These are phyloP conservation scores for Glaucopsyche alexis DNA, from an alignment of 2,888 invertebrate species.

Conservation along the genomic window DNA sequence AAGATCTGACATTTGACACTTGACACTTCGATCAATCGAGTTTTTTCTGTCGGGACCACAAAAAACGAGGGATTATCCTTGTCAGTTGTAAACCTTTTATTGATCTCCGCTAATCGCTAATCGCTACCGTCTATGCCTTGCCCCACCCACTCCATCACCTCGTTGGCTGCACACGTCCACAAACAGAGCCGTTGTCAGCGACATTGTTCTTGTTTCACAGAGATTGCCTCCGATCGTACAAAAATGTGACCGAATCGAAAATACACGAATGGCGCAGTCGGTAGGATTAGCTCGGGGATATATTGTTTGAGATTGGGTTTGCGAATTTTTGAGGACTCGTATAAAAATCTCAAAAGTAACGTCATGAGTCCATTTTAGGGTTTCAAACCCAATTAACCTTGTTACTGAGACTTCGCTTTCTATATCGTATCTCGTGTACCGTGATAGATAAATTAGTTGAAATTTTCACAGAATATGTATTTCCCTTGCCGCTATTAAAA, in stretches of 20 bases:
- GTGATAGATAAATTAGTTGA: too few species aligned
- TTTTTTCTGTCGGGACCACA: too few species aligned
- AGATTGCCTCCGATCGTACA: constrained; percentile 17
- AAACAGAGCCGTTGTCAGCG: constrained; percentile 15
- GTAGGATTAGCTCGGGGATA: background rate
- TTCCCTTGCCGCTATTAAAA: too few species aligned
- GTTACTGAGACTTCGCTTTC: too few species aligned
- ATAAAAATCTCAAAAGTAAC: background rate
- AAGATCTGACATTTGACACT: too few species aligned
- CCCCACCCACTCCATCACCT: background rate
- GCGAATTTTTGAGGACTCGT: background rate
- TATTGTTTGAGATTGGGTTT: constrained; percentile 1
- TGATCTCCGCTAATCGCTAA: background rate
- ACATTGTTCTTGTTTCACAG: constrained; percentile 20
- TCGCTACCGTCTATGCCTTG: background rate
- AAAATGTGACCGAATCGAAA: constrained; percentile 19
- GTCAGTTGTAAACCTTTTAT: too few species aligned
- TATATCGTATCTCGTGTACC: too few species aligned
- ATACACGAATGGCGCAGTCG: background rate
- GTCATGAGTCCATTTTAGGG: too few species aligned
- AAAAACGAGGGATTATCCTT: too few species aligned
- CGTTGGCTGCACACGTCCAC: constrained; percentile 22
- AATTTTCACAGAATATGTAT: too few species aligned
- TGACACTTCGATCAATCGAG: too few species aligned
- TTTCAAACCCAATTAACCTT: too few species aligned